Evolutionary conservation across 2,113 vertebrate species (phyloP), one percentile per base, ranked within the genome.

Genomic region (Leucopsar rothschildi): DNA sequence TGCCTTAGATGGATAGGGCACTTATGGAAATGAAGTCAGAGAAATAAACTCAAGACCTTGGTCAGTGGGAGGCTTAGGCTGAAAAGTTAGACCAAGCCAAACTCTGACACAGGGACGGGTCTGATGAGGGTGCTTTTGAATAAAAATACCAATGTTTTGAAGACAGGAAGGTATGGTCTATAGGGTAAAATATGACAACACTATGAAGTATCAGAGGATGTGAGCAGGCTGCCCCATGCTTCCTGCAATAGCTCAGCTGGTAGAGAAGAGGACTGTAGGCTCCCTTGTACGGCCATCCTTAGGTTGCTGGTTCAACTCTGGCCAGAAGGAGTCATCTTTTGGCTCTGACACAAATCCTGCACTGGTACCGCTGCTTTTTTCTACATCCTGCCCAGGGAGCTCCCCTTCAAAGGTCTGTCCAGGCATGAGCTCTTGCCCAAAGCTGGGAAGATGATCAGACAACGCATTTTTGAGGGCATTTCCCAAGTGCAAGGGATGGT

Each of bases 231-330:
- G 3, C 0, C 2, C 4, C 2, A 33, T 28, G 49, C 10, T 71
- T 44, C 59, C 39, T 91, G 72, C 1, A 4, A 98, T 98, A 99
- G 98, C 98, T 98, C 98, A 99, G 98, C 98, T 98, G 98, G 98
- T 98, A 99, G 98, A 99, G 98, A 96, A 97, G 98, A 99, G 98
- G 98, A 99, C 99, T 98, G 98, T 42, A 72, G 79, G 52, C 28
- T 90, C 7, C 31, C 37, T 44, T 42, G 68, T 19, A 10, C 0
- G 1, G 86, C 50, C 6, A 98, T 98, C 98, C 98, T 98, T 98
- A 98, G 98, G 98, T 98, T 87, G 93, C 98, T 98, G 98, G 98
- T 99, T 98, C 98, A 96, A 98, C 90, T 98, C 98, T 71, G 92
- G 49, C 55, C 73, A 0, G 2, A 82, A 88, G 31, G 55, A 91